Evolutionary conservation across 1,140 invertebrate species (phyloP).

Genomic region (Metopolophium dirhodum): DNA sequence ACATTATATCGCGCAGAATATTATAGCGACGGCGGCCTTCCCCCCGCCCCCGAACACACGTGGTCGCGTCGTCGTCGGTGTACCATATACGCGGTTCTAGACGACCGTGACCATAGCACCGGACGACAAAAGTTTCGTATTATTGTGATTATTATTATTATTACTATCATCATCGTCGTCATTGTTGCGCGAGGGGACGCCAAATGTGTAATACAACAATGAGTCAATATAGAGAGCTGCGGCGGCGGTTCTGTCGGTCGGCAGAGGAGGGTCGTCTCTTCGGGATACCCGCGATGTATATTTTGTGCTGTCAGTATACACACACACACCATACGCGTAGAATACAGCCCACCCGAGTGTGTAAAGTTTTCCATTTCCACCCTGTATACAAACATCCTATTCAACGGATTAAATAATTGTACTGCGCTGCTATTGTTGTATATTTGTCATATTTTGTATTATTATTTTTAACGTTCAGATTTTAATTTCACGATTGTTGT

Average conservation of each 20-base stretch:
- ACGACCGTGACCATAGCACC: conserved; percentile 13
- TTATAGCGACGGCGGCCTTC: no score
- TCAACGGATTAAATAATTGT: background rate
- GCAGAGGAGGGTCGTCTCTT: background rate
- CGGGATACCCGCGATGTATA: background rate
- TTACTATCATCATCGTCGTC: background rate
- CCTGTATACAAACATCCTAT: background rate
- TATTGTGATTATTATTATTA: background rate
- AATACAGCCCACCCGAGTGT: background rate
- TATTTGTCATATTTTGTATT: background rate
- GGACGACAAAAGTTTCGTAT: conserved; percentile 32
- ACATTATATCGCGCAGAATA: background rate
- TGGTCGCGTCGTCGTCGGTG: background rate
- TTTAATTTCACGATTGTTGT: background rate
- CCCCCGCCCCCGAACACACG: background rate
- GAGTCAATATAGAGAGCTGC: background rate
- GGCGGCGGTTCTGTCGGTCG: background rate
- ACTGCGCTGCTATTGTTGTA: background rate
- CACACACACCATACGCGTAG: background rate
- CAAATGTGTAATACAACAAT: conserved; percentile 28
- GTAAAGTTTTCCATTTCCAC: background rate
- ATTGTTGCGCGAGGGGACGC: background rate
- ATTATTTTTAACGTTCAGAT: background rate
- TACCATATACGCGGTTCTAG: background rate
- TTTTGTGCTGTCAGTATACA: background rate